Evolutionary conservation across 2,797 vertebrate species (phyloP).

Genomic region (Sebastes trivittatus): DNA sequence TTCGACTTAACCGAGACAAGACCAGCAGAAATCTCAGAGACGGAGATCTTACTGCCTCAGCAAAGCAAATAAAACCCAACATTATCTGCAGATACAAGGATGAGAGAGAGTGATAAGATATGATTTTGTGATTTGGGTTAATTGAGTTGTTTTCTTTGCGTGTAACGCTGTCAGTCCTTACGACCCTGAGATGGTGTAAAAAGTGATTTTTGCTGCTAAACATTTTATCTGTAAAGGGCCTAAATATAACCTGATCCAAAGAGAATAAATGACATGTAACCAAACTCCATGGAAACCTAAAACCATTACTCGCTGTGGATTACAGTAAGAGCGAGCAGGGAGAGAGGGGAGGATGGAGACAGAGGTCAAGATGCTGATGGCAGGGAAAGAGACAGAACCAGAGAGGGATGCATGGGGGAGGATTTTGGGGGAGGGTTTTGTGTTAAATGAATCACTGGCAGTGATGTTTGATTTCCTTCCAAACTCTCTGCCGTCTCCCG

Average conservation of each 20-base stretch:
- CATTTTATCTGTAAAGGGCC: background rate
- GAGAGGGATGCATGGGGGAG: background rate
- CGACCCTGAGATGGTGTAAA: background rate
- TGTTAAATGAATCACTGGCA: constrained; percentile 45
- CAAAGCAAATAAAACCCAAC: background rate
- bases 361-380: constrained; percentile 37
- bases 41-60: no score
- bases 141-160: background rate
- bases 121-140: background rate
- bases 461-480: constrained; percentile 59
- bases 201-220: background rate
- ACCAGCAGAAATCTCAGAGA: no score
- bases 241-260: background rate
- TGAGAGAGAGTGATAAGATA: background rate
- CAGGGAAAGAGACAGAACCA: constrained; percentile 28
- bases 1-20: background rate
- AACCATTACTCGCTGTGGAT: constrained; percentile 19
- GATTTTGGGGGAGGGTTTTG: constrained; percentile 29
- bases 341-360: background rate
- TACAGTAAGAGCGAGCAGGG: constrained; percentile 20
- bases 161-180: background rate
- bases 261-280: background rate
- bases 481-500: constrained; percentile 39
- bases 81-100: background rate
- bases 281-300: constrained; percentile 22